Evolutionary conservation across 1,140 invertebrate genomes (phyloP).

Genomic region (Scaptomyza montana): DNA sequence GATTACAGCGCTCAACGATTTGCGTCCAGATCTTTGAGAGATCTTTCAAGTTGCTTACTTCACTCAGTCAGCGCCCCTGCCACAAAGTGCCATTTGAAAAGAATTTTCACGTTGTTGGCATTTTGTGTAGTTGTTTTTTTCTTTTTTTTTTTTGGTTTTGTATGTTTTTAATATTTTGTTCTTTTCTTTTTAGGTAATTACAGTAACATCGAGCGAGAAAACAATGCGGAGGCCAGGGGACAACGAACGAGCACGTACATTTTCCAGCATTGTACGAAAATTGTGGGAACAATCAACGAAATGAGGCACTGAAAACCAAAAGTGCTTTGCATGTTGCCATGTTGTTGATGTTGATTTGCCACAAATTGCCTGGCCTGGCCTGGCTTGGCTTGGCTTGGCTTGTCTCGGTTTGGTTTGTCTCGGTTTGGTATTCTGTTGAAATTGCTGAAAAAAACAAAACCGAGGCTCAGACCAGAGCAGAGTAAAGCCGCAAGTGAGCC

Average conservation of each 20-base stretch:
- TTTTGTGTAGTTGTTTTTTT: constrained; percentile 38
- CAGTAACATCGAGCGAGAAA: constrained; percentile 50
- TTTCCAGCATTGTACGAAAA: constrained; percentile 79
- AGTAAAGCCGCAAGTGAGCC: constrained; percentile 37
- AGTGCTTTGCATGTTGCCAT: constrained; percentile 69
- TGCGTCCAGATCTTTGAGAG: constrained; percentile 52
- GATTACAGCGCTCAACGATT: constrained; percentile 61
- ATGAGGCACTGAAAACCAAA: constrained; percentile 61
- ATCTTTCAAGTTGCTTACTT: constrained; percentile 67
- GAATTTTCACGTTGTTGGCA: constrained; percentile 73
- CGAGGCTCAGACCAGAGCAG: neutral
- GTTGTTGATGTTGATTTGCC: constrained; percentile 42
- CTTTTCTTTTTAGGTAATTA: constrained; percentile 64
- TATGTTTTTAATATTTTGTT: constrained; percentile 4
- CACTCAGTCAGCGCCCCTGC: constrained; percentile 21
- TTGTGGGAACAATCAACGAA: constrained; percentile 81
- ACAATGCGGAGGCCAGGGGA: constrained; percentile 45
- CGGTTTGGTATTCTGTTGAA: constrained; percentile 6
- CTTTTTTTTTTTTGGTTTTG: constrained; percentile 38
- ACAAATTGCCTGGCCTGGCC: constrained; percentile 36
- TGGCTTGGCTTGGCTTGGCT: neutral
- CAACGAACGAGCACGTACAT: constrained; percentile 67
- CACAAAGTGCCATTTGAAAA: constrained; percentile 73
- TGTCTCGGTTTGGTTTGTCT: neutral
- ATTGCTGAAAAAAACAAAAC: constrained; percentile 21